Base-by-base conservation (phyloP, 2,113 vertebrate genomes). In the Salminus brasiliensis region DNA sequence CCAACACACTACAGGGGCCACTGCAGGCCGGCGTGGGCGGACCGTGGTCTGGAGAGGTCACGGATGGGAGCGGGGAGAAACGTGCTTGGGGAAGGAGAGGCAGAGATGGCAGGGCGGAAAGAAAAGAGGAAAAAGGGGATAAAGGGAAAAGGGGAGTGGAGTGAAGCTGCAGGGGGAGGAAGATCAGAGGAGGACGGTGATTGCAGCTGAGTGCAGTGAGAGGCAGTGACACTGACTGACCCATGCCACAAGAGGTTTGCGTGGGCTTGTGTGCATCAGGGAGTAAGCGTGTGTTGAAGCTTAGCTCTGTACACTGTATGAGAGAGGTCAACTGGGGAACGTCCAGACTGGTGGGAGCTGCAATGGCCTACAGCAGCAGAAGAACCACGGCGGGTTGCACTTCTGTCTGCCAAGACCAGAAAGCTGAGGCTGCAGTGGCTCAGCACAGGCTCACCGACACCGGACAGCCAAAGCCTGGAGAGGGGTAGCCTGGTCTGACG, bases 21-120 rank as follows among this genome's bases (percentile, higher is more conserved):
- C 90, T 11, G 81, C 88, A 41, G 87, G 89, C 85, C 85, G 92
- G 82, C 87, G 92, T 93, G 93, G 90, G 91, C 94, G 92, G 93
- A 93, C 94, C 92, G 80, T 88, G 93, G 94, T 91, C 95, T 93
- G 93, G 93, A 93, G 91, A 92, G 95, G 95, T 93, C 92, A 95
- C 34, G 89, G 90, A 84, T 75, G 78, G 87, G 90, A 88, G 57
- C 59, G 62, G 23, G 60, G 73, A 74, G 71, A 69, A 53, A 27
- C 57, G 32, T 9, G 59, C 34, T 78, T 41, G 95, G 95, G 93
- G 91, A 88, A 92, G 94, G 93, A 93, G 91, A 93, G 94, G 93
- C 92, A 94, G 94, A 95, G 92, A 88, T 88, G 94, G 93, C 8
- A 41, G 57, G 21, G 45, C 32, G 6, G 55, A 66, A 53, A 49